phyloP scores from a whole-genome alignment of 2,888 invertebrate species.

The Furcula furcula region DNA sequence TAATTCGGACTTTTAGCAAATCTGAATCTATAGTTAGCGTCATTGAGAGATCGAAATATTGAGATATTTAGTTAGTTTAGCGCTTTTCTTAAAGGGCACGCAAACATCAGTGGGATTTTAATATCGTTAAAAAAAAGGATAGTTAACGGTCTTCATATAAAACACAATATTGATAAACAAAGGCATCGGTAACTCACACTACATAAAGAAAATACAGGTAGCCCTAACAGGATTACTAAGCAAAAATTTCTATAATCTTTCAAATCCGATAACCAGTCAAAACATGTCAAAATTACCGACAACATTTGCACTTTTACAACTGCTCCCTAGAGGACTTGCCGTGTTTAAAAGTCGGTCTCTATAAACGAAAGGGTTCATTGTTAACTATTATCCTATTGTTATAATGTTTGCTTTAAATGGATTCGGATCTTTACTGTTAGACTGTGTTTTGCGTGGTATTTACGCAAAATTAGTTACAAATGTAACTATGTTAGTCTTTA shows the following conservation, averaged over 20 bases:
- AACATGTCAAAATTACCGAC: conserved; percentile 68
- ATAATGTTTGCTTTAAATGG: conserved; percentile 29
- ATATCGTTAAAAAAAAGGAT: no score
- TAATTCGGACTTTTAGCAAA: no score
- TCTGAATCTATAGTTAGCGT: no score
- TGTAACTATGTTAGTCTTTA: no score
- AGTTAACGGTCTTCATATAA: no score
- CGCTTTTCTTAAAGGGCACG: no score
- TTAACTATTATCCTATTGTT: conserved; percentile 37
- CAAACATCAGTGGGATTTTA: no score
- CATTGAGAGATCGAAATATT: no score
- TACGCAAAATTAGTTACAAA: background rate
- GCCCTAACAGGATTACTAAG: conserved; percentile 59
- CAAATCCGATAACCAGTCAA: conserved; percentile 65
- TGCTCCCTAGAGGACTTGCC: conserved; percentile 53
- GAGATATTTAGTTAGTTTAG: no score
- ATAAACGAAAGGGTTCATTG: conserved; percentile 58
- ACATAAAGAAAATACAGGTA: conserved; percentile 48
- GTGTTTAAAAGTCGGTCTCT: conserved; percentile 40
- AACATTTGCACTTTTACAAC: conserved; percentile 52
- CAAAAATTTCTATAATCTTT: conserved; percentile 37
- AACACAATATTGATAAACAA: background rate
- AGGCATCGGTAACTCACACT: background rate
- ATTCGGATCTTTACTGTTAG: conserved; percentile 17
- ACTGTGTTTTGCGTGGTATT: conserved; percentile 4